phyloP scores from a whole-genome alignment of 2,797 vertebrate genomes.

The Cossypha polioptera region DNA sequence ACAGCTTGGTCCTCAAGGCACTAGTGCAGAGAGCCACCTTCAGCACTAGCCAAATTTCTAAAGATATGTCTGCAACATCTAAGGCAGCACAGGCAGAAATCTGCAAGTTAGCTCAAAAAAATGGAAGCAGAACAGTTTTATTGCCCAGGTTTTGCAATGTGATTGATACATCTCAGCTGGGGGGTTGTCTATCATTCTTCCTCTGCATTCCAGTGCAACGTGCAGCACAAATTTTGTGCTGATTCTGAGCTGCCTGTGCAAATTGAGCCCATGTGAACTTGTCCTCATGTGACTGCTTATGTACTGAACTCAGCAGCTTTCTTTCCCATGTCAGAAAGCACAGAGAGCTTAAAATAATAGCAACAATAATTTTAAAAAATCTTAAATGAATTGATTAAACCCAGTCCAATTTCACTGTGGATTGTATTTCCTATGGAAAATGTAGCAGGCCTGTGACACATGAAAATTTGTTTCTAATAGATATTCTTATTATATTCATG shows the following conservation, averaged over 20 bases:
- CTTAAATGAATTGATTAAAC: not conserved
- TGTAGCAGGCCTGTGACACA: not conserved
- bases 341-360: not conserved
- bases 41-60: not conserved
- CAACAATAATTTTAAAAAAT: rapidly evolving
- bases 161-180: not conserved
- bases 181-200: not conserved
- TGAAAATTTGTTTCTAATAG: not conserved
- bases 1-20: not conserved
- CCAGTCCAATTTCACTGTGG: not conserved
- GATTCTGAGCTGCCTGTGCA: not conserved
- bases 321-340: not conserved
- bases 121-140: not conserved
- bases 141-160: not conserved
- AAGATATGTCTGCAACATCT: not conserved
- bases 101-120: not conserved
- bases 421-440: not conserved
- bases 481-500: not conserved
- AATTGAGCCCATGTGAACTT: rapidly evolving
- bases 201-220: rapidly evolving
- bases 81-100: not conserved
- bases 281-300: not conserved
- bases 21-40: not conserved
- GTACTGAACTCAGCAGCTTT: not conserved
- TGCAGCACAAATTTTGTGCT: not conserved